Conservation (phyloP, 2,888 invertebrate species). For the Cepaea hortensis region DNA sequence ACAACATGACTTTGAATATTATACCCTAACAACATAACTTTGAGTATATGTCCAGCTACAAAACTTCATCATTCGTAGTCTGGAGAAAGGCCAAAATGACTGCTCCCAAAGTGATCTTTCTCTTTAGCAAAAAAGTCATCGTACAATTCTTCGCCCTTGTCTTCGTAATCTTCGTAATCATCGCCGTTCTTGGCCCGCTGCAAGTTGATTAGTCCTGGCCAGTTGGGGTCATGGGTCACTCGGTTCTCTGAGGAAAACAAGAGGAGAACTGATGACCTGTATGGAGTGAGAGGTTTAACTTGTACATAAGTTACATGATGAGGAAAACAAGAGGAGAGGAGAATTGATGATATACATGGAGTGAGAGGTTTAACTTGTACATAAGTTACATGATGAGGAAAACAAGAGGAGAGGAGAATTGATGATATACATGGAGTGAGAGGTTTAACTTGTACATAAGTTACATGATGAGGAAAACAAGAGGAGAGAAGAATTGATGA, state of each 20-base stretch:
- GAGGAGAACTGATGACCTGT: neutral
- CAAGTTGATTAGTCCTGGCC: conserved; percentile 27
- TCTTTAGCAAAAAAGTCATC: conserved; percentile 2
- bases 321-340: no score
- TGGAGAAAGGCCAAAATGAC: neutral
- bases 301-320: neutral
- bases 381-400: neutral
- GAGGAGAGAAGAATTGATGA: neutral
- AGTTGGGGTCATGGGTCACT: conserved; percentile 38
- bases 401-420: neutral
- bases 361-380: no score
- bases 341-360: no score
- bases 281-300: neutral
- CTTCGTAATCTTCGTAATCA: conserved; percentile 31
- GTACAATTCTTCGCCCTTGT: conserved; percentile 9
- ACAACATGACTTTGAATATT: no score
- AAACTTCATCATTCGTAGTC: conserved; percentile 20
- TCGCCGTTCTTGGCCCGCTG: neutral
- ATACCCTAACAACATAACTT: no score
- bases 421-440: no score
- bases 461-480: conserved; percentile 1
- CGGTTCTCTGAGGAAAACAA: conserved; percentile 21
- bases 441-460: no score
- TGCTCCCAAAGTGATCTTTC: neutral
- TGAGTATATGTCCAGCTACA: neutral